phyloP scores from a whole-genome alignment of 2,888 invertebrate species.

The Oligia strigilis region DNA sequence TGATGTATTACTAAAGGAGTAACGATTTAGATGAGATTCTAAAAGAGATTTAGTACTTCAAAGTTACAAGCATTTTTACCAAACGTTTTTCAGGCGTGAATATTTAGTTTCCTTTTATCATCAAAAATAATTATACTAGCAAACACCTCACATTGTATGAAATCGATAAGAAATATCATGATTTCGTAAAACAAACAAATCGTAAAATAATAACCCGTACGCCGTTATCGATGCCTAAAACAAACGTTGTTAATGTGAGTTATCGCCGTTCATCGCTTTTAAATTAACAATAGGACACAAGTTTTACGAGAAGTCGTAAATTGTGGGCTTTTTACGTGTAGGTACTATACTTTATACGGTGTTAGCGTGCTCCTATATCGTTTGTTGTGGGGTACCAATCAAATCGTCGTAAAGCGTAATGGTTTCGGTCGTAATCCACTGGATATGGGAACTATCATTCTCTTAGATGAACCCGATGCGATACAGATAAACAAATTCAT shows the following conservation, averaged over 20 bases:
- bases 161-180: slow-evolving; percentile 62
- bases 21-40: background rate
- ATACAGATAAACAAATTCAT: slow-evolving; percentile 69
- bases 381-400: slow-evolving; percentile 87
- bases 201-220: slow-evolving; percentile 67
- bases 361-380: slow-evolving; percentile 85
- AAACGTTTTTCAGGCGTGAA: slow-evolving; percentile 16
- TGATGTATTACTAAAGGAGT: background rate
- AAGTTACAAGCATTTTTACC: background rate
- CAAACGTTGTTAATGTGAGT: slow-evolving; percentile 77
- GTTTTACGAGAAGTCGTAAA: slow-evolving; percentile 85
- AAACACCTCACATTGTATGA: slow-evolving; percentile 44
- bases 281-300: slow-evolving; percentile 83
- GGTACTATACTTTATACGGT: slow-evolving; percentile 67
- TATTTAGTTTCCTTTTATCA: slow-evolving; percentile 45
- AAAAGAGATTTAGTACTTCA: too few species aligned
- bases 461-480: slow-evolving; percentile 79
- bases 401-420: slow-evolving; percentile 87
- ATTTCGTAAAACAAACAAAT: slow-evolving; percentile 62
- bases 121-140: slow-evolving; percentile 31
- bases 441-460: slow-evolving; percentile 88
- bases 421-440: slow-evolving; percentile 83
- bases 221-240: slow-evolving; percentile 69
- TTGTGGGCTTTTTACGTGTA: slow-evolving; percentile 81
- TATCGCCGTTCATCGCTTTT: slow-evolving; percentile 81